These are phyloP conservation scores for Cotesia chilonis DNA, from an alignment of 1,140 invertebrate species.

Conservation along the genomic window DNA sequence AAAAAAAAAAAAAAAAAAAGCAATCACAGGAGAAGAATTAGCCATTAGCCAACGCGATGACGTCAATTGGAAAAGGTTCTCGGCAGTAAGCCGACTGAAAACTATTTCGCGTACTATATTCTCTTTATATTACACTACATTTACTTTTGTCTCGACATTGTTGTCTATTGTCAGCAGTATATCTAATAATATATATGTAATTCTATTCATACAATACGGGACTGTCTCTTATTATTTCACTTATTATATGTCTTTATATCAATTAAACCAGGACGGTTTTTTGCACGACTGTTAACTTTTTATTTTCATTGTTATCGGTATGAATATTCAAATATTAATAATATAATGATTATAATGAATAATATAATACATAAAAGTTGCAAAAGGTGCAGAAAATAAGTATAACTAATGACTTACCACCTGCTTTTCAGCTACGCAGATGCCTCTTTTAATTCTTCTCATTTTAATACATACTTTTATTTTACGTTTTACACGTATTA, in stretches of 20 bases:
- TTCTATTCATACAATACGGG: too few species aligned
- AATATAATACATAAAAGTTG: neutral
- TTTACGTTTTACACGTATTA: conserved; percentile 5
- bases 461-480: neutral
- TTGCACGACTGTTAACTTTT: too few species aligned
- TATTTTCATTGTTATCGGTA: neutral
- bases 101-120: conserved; percentile 8
- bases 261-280: too few species aligned
- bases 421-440: conserved; percentile 34
- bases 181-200: neutral
- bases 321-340: neutral
- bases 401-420: conserved; percentile 31
- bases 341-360: conserved; percentile 3
- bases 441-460: conserved; percentile 29
- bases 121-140: conserved; percentile 15
- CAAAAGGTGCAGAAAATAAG: conserved; percentile 21
- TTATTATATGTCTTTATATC: too few species aligned
- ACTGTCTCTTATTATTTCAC: neutral
- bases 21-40: conserved; percentile 15
- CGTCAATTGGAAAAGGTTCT: conserved; percentile 51
- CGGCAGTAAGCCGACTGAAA: conserved; percentile 35
- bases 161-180: neutral
- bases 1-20: conserved; percentile 34
- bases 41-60: conserved; percentile 43
- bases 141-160: conserved; percentile 11